These are phyloP conservation scores for Pollachius pollachius DNA, from an alignment of 2,113 vertebrate species.

Conservation along the genomic window DNA sequence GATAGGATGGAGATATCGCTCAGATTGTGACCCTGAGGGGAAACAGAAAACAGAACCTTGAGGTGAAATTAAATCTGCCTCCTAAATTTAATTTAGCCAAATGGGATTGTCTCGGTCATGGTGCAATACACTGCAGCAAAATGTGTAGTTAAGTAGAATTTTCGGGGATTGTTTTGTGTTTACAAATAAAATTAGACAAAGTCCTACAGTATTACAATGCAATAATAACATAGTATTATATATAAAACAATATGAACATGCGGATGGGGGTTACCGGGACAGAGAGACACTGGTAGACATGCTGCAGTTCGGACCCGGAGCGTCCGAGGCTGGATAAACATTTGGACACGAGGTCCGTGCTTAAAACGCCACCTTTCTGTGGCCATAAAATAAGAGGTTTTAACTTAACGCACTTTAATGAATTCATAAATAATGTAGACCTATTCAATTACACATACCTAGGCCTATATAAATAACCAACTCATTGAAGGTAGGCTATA, in stretches of 20 bases:
- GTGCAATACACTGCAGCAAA: conserved; percentile 12
- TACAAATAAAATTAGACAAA: not conserved
- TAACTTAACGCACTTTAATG: not conserved
- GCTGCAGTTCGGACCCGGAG: conserved; percentile 73
- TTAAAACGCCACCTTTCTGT: conserved; percentile 74
- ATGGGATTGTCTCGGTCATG: conserved; percentile 8
- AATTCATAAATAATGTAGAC: not conserved
- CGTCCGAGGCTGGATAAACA: conserved; percentile 72
- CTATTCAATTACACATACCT: not conserved
- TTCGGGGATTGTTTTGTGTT: conserved; percentile 9
- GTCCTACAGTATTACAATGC: not conserved
- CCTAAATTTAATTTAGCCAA: conserved; percentile 5
- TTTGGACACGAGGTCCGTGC: conserved; percentile 64
- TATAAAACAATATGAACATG: not conserved
- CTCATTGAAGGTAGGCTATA: too few relatives aligned
- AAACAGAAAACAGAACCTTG: conserved; percentile 33
- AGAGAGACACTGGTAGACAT: conserved; percentile 76
- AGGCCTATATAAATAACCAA: too few relatives aligned
- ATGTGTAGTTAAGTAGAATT: conserved; percentile 19
- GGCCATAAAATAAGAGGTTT: conserved; percentile 2
- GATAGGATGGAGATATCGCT: conserved; percentile 79
- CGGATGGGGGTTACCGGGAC: conserved; percentile 79
- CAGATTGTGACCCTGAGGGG: conserved; percentile 73
- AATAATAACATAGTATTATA: not conserved
- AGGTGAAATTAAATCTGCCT: conserved; percentile 21